Base-by-base conservation (phyloP, 1,140 invertebrate species). In the Danaus melanippus region DNA sequence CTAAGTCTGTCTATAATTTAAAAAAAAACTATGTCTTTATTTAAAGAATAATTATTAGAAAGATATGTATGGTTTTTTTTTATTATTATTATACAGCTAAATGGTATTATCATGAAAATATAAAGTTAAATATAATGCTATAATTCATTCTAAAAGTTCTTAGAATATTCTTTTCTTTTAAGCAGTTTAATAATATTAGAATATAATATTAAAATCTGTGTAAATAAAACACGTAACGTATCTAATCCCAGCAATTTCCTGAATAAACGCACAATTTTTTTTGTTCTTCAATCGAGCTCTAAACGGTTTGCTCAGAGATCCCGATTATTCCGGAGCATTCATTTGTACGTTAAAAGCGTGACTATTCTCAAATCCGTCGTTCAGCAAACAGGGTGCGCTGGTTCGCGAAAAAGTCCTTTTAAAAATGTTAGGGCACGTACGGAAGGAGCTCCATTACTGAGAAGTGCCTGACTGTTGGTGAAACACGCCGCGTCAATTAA, bases 351-450 rank as follows among this genome's bases (percentile, higher is more conserved):
- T 79, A 83, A 83, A 80, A 83, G 77, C 78, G 71, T 78, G 75
- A 76, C 75, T 72, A 71, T 71, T 70, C 74, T 66, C 62, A 71
- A 76, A 79, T 73, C 74, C 75, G 46, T 49, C 68, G 69, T 62
- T 74, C 50, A 50, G 65, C 82, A 86, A 86, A 86, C 82, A 85
- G 52, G 60, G 64, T 72, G 65, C 73, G 76, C 58, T 69, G 64
- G 76, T 67, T 79, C 68, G 83, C 83, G 83, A 86, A 86, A 86
- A 86, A 86, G 83, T 86, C 83, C 83, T 76, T 80, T 86, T 84
- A 86, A 86, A 86, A 86, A 86, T 86, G 83, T 81, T 78, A 74
- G 74, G 83, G 80, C 83, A 86, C 83, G 83, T 86, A 81, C 83
- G 71, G 67, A 67, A 70, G 69, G 69, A 65, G 69, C 76, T 76